Percentiles rank a stretch among this genome's conserved stretches.
Evolutionary conservation across 2,888 invertebrate species (phyloP).

Genomic region (Onchidella celtica): DNA sequence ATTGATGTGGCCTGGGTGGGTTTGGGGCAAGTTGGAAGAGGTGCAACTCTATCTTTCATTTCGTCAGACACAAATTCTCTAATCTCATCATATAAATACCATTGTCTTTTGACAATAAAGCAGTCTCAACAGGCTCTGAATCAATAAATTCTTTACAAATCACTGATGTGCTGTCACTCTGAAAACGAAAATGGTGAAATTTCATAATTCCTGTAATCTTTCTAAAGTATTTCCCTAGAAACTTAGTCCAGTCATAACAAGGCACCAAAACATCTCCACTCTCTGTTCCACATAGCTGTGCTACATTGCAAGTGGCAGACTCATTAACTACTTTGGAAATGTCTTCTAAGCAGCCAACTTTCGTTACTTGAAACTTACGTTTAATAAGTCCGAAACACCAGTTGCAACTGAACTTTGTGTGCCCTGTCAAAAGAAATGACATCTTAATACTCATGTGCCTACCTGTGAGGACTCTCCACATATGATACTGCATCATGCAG

Average conservation of each 20-base stretch:
- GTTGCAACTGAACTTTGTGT: slow-evolving; percentile 53
- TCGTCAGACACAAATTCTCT: slow-evolving; percentile 14
- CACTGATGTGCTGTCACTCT: no score
- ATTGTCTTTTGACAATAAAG: background rate
- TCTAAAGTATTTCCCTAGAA: slow-evolving; percentile 27
- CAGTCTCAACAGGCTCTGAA: background rate
- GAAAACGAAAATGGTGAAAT: slow-evolving; percentile 42
- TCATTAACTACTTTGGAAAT: slow-evolving; percentile 33
- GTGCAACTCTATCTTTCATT: background rate
- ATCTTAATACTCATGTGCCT: slow-evolving; percentile 23
- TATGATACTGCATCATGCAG: background rate
- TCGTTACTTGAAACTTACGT: slow-evolving; percentile 22
- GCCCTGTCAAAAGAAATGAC: slow-evolving; percentile 44
- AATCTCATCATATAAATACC: slow-evolving; percentile 24
- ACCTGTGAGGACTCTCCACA: background rate
- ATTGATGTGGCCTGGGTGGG: no score
- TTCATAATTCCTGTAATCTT: slow-evolving; percentile 40
- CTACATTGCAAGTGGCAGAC: background rate
- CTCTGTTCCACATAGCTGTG: slow-evolving; percentile 44
- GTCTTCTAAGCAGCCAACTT: slow-evolving; percentile 51
- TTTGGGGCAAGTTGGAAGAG: background rate
- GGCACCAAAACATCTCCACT: slow-evolving; percentile 46
- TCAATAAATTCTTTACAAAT: no score
- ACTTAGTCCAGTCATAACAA: slow-evolving; percentile 36
- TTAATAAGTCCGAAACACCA: slow-evolving; percentile 54